Base-by-base conservation (phyloP, 2,113 vertebrate species). In the Rhizomys pruinosus region DNA sequence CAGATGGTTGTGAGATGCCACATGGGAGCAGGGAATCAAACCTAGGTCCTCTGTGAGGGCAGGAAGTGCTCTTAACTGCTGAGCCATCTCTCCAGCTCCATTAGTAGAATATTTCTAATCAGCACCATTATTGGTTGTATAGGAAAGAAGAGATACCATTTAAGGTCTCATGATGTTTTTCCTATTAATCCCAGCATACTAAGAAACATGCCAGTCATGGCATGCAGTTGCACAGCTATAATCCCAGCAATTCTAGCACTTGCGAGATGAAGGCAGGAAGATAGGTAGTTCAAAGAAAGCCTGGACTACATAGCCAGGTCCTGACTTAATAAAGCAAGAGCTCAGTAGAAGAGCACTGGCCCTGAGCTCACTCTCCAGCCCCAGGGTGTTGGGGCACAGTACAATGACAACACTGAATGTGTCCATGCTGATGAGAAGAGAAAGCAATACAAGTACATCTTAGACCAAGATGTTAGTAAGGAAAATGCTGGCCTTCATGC, bases 381-480 rank as follows among this genome's bases (percentile, higher is more conserved):
- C 20, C 55, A n/a, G 20, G 57, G 23, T 80, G 59, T 55, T 78
- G 57, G 64, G 78, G 55, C 78, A 80, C 78, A 80, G n/a, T 22
- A 39, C 34, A 34, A 22, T 80, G 77, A 80, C 77, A 64, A 64
- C 25, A 59, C 11, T 80, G 57, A 55, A 37, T 20, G 25, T 59
- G 3, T 79, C 13, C 20, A n/a, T 37, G 77, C 29, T 22, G 74
- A 64, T 39, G 79, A 80, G 47, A 94, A 72, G 66, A 90, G 81
- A 87, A 90, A 84, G 68, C 76, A 81, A 82, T 57, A 73, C 42
- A 95, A 71, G 52, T 92, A n/a, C n/a, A n/a, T n/a, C n/a, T n/a
- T n/a, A 63, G 87, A 61, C 73, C 84, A 87, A 79, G 87, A 73
- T 93, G 29, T 84, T 34, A 44, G 34, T 39, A 72, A 87, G n/a